Conservation (phyloP, 2,113 vertebrate species). For the Anguilla rostrata region DNA sequence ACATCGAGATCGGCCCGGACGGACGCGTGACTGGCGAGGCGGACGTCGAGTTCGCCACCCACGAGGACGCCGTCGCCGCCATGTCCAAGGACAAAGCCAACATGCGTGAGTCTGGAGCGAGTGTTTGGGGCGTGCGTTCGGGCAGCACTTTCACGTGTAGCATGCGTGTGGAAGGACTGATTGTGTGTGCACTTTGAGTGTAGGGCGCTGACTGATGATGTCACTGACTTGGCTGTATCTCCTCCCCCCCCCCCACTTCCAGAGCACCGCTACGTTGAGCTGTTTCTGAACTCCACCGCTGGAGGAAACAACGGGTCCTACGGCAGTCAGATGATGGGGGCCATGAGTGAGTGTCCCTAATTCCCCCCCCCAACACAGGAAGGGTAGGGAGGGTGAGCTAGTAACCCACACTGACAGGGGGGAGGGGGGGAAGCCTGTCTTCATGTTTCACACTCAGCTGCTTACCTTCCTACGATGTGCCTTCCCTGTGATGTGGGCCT, state of each 20-base stretch:
- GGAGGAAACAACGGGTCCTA: constrained; percentile 93
- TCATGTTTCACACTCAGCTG: background rate
- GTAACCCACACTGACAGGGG: background rate
- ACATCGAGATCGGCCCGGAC: constrained; percentile 94
- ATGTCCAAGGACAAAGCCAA: constrained; percentile 99
- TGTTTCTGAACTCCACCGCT: constrained; percentile 98
- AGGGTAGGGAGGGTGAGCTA: background rate
- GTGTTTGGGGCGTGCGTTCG: constrained; percentile 46
- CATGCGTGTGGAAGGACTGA: background rate
- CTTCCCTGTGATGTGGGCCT: background rate
- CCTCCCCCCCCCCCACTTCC: constrained; percentile 46
- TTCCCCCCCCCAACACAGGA: background rate
- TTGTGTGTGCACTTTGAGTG: too few species aligned
- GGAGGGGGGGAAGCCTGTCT: background rate
- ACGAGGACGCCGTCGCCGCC: constrained; percentile 96
- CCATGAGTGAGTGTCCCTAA: constrained; percentile 78
- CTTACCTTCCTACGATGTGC: background rate
- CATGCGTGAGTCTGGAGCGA: constrained; percentile 83
- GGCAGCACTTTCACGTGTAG: background rate
- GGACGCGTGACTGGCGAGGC: constrained; percentile 96
- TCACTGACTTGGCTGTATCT: background rate
- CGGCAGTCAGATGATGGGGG: constrained; percentile 92
- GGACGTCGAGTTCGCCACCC: constrained; percentile 96
- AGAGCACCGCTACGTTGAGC: constrained; percentile 98
- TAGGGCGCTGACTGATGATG: background rate